Percentiles rank a stretch among this genome's conserved stretches.
Conservation (phyloP, 2,113 vertebrate species). For the Dipodomys stephensi region DNA sequence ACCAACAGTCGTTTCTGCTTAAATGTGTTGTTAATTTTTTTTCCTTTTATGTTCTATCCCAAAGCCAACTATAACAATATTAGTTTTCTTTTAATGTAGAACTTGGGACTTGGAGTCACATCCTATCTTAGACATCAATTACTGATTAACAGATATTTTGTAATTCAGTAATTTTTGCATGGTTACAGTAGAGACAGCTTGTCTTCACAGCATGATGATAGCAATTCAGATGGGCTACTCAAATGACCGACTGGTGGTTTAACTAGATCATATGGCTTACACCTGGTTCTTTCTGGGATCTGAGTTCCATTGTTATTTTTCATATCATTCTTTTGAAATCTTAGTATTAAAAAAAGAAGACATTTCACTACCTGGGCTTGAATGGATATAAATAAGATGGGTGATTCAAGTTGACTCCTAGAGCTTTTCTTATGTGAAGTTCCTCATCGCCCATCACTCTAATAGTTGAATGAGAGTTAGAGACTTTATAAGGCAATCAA, state of each 20-base stretch:
- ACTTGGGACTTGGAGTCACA: neutral
- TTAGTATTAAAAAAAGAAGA: neutral
- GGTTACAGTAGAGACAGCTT: neutral
- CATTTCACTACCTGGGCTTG: neutral
- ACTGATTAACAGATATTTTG: neutral
- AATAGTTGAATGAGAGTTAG: neutral
- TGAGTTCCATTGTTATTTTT: neutral
- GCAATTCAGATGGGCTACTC: neutral
- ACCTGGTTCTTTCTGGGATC: neutral
- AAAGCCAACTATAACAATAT: neutral
- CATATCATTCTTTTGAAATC: too few relatives aligned
- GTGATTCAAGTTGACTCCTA: neutral
- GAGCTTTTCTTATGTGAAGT: accelerated
- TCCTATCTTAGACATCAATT: neutral
- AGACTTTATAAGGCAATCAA: neutral
- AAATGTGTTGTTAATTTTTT: neutral
- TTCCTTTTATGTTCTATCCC: neutral
- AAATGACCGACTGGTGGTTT: neutral
- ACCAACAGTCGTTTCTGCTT: neutral
- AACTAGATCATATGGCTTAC: neutral
- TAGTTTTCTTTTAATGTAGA: neutral
- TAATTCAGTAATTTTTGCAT: neutral
- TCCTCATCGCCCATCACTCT: neutral
- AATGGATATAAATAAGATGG: neutral
- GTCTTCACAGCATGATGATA: neutral